Base-by-base conservation (phyloP, 1,140 invertebrate genomes). In the Drosophila pseudoananassae region DNA sequence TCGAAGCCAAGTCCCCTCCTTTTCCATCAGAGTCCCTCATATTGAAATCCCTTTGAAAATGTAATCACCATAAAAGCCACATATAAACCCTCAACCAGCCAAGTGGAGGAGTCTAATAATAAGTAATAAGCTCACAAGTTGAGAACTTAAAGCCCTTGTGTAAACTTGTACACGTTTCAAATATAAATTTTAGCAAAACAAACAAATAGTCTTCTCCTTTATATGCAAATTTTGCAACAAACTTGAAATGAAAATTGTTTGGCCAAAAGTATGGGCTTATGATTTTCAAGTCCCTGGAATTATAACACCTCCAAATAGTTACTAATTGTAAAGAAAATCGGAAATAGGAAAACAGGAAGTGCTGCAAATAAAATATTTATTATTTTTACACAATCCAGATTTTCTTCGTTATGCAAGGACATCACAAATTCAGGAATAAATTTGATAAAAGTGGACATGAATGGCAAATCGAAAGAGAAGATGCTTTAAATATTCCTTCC, bases 381-480 rank as follows among this genome's bases (percentile, higher is more conserved):
- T 51, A 36, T 25, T 15, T 36, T 40, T 36, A 59, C 25, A 17
- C 56, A 59, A 36, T 27, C 23, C 23, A 17, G 29, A 12, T 12
- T 12, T 17, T 17, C 20, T 33, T 43, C 33, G 58, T 46, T 31
- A 43, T 43, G 63, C 58, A 46, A 51, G 46, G 33, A 50, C 58
- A 65, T 66, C 33, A 66, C 25, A 50, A 50, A 66, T 66, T 25
- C 58, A 31, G 15, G 63, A 58, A 66, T 66, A 64, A 25, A 66
- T 66, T 66, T 51, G 33, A 38, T 52, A 59, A 20, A 43, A 64
- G 33, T 56, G 14, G 49, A 43, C 50, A 43, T 65, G 33, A 61
- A 43, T 43, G 25, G n/a, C 38, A 27, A 17, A 64, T 43, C 46
- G 45, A 66, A 66, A 52, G 5, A 14, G 25, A 14, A 17, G n/a